Evolutionary conservation across 37 sponge, comb jelly and placozoan species (phyloP).

Genomic region (Chondrilla cf. caribensis): DNA sequence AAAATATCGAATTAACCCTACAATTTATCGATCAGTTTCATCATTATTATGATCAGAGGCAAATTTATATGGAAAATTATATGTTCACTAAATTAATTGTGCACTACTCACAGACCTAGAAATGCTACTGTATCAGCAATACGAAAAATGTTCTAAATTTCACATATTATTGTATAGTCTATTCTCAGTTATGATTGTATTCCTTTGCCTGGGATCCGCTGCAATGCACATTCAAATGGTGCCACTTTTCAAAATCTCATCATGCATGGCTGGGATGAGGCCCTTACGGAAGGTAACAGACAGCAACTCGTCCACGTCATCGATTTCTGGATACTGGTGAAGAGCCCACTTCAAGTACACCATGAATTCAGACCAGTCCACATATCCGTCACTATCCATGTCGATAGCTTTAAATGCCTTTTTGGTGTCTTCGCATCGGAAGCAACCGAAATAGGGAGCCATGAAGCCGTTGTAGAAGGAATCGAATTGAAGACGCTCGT

Average conservation of each 20-base stretch:
- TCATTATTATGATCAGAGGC: too few species aligned
- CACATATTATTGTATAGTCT: too few species aligned
- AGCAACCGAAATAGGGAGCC: background rate
- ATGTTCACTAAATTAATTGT: too few species aligned
- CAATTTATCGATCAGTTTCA: too few species aligned
- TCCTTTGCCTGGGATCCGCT: too few species aligned
- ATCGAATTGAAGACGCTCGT: conserved; percentile 3
- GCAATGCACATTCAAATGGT: too few species aligned
- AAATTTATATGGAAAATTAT: too few species aligned
- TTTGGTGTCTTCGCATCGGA: conserved; percentile 7
- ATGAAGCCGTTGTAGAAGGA: conserved; percentile 16
- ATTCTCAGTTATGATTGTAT: too few species aligned
- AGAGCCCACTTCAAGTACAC: conserved; percentile 39
- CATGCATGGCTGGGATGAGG: conserved; percentile 32
- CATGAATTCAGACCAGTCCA: conserved; percentile 18
- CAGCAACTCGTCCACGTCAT: conserved; percentile 8
- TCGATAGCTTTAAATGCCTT: conserved; percentile 6
- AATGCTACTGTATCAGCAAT: too few species aligned
- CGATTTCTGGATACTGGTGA: conserved; percentile 22
- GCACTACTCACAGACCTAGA: too few species aligned
- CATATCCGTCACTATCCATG: conserved; percentile 20
- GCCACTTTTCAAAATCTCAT: conserved; percentile 21
- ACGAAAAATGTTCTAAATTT: too few species aligned
- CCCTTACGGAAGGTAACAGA: conserved; percentile 29
- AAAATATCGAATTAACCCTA: too few species aligned